A percentile compares a stretch with the other conserved stretches of the same genome.
Evolutionary conservation across 1,140 invertebrate species (phyloP).

Genomic region (Micrasema minimum): DNA sequence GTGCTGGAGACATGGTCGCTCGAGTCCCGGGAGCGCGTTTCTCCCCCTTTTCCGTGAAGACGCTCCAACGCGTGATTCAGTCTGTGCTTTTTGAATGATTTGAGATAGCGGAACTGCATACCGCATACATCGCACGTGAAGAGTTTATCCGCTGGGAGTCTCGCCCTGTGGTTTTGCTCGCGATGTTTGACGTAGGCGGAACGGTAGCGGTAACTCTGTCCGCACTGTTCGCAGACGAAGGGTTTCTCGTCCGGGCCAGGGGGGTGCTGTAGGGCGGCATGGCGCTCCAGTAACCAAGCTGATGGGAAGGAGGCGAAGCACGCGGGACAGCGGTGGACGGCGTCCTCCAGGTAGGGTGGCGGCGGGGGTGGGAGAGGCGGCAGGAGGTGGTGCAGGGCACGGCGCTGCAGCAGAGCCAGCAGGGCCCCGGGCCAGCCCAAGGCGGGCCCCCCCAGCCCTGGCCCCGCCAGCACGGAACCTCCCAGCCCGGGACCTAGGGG

Average conservation of each 20-base stretch:
- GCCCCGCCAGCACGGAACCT: constrained; percentile 59
- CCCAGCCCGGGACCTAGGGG: constrained; percentile 65
- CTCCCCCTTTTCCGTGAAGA: constrained; percentile 72
- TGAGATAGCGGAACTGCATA: constrained; percentile 89
- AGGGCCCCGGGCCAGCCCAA: constrained; percentile 62
- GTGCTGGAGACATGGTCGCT: constrained; percentile 79
- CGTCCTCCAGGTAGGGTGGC: constrained; percentile 62
- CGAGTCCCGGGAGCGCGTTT: constrained; percentile 59
- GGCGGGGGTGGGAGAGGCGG: constrained; percentile 62
- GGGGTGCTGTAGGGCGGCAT: constrained; percentile 80
- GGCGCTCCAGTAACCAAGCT: constrained; percentile 82
- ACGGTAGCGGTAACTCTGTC: constrained; percentile 88
- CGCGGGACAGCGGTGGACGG: constrained; percentile 74
- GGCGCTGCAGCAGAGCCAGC: constrained; percentile 66
- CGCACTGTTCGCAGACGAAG: constrained; percentile 91
- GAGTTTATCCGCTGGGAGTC: constrained; percentile 86
- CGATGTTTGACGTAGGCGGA: constrained; percentile 89
- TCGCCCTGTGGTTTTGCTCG: constrained; percentile 87
- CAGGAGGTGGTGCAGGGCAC: constrained; percentile 58
- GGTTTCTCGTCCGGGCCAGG: constrained; percentile 80
- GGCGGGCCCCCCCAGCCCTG: constrained; percentile 63
- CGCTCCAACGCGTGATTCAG: constrained; percentile 86
- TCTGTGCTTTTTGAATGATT: constrained; percentile 89
- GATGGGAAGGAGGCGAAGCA: constrained; percentile 86
- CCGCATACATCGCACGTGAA: constrained; percentile 91